These are phyloP conservation scores for Gyps fulvus DNA, from an alignment of 2,113 vertebrate genomes.

Conservation along the genomic window DNA sequence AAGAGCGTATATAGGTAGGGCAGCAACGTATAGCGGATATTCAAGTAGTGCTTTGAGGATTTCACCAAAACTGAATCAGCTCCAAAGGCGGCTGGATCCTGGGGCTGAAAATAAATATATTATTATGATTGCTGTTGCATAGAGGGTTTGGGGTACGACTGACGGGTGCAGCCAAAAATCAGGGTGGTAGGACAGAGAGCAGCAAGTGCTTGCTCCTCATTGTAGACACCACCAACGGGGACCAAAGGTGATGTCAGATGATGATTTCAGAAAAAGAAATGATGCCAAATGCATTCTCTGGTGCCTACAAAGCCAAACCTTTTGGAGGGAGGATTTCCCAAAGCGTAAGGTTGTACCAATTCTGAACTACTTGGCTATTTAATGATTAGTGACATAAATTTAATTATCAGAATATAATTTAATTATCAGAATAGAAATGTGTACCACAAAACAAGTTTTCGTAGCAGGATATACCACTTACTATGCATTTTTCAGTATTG, in stretches of 20 bases:
- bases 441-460: too few species aligned
- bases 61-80: slow-evolving; percentile 73
- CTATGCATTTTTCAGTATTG: slow-evolving; percentile 79
- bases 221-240: rapidly evolving
- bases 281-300: not conserved
- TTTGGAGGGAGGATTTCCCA: not conserved
- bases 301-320: not conserved
- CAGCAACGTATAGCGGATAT: slow-evolving; percentile 87
- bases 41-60: slow-evolving; percentile 82
- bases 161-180: not conserved
- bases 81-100: slow-evolving; percentile 87
- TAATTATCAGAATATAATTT: not conserved
- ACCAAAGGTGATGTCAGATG: not conserved
- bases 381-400: not conserved
- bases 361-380: not conserved
- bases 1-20: slow-evolving; percentile 95
- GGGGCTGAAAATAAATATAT: slow-evolving; percentile 69
- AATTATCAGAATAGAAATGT: too few species aligned
- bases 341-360: too few species aligned
- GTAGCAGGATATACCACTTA: not conserved
- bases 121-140: not conserved
- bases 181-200: too few species aligned
- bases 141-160: not conserved
- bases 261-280: not conserved
- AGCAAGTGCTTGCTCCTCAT: not conserved